Conservation (phyloP, 2,888 invertebrate genomes). For the Diachrysia chrysitis region DNA sequence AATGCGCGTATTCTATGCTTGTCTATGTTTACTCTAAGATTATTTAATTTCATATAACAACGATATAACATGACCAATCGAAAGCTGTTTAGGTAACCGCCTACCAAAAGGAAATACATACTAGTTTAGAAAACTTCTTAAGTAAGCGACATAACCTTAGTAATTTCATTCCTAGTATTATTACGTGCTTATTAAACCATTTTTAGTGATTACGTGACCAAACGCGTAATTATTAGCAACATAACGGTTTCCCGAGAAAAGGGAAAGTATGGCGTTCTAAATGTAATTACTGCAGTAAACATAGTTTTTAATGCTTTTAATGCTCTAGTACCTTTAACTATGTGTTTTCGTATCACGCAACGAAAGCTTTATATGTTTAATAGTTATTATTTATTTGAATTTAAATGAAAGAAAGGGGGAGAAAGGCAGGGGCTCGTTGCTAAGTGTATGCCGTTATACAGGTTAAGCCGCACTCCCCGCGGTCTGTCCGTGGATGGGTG, state of each 20-base stretch:
- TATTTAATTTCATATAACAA: no score
- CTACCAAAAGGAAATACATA: not conserved
- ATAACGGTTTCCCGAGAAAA: constrained; percentile 5
- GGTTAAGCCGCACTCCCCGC: no score
- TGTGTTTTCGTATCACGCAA: not conserved
- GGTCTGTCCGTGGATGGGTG: no score
- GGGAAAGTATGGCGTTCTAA: not conserved
- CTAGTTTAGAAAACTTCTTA: not conserved
- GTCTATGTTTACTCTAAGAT: no score
- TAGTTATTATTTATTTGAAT: not conserved
- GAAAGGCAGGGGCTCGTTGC: no score
- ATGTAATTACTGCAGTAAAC: constrained; percentile 2
- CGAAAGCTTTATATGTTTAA: not conserved
- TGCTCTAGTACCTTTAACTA: not conserved
- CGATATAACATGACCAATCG: not conserved
- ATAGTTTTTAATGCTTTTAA: constrained; percentile 1
- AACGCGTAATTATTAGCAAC: not conserved
- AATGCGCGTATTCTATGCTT: no score
- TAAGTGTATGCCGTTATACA: no score
- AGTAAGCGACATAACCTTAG: not conserved
- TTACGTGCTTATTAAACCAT: constrained; percentile 3
- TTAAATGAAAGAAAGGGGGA: no score
- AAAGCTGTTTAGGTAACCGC: not conserved
- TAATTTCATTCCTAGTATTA: not conserved
- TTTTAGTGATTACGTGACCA: not conserved